Evolutionary conservation across 1,140 invertebrate genomes (phyloP).

Genomic region (Neuroterus valhalla): DNA sequence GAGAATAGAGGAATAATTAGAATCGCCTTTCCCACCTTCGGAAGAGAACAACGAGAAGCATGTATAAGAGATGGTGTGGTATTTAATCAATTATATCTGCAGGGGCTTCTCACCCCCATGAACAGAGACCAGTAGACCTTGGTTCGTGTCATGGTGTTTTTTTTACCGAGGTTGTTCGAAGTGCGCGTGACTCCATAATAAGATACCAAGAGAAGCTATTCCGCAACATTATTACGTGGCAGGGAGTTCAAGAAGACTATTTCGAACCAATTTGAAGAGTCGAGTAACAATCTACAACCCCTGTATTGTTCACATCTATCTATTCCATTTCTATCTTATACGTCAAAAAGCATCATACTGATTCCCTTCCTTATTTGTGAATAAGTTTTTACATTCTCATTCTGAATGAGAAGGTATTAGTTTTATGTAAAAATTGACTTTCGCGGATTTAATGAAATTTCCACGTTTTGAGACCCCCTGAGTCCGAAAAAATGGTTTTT

Average conservation of each 20-base stretch:
- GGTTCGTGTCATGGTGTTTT: slow-evolving; percentile 3
- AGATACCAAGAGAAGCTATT: slow-evolving; percentile 2
- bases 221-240: slow-evolving; percentile 17
- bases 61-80: not conserved
- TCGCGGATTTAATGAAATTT: too few species aligned
- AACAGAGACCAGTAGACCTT: slow-evolving; percentile 28
- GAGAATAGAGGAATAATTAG: not conserved
- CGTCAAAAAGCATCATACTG: too few species aligned
- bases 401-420: too few species aligned
- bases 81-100: slow-evolving; percentile 11
- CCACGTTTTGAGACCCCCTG: too few species aligned
- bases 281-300: not conserved
- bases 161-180: slow-evolving; percentile 1
- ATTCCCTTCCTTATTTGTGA: too few species aligned
- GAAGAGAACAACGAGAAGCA: not conserved
- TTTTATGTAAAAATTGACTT: too few species aligned
- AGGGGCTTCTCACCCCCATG: not conserved
- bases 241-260: not conserved
- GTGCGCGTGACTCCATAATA: slow-evolving; percentile 27
- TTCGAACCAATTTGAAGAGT: not conserved
- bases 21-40: not conserved
- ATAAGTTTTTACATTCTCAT: too few species aligned
- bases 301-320: not conserved
- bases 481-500: too few species aligned
- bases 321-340: not conserved